Evolutionary conservation across 1,140 invertebrate genomes (phyloP).

Genomic region (Caerostris extrusa): DNA sequence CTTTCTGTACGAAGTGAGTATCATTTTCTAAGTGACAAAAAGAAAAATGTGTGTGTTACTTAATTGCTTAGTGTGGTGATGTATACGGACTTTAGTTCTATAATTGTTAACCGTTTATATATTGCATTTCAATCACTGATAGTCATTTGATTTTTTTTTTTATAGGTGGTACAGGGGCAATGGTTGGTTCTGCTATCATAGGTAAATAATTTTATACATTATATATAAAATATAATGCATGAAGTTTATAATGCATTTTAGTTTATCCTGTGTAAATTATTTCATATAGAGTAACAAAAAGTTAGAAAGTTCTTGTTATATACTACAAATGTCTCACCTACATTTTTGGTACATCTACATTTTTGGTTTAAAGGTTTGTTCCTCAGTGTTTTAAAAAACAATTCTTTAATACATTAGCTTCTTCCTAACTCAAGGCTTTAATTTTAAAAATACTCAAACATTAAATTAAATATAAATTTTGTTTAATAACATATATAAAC

Average conservation of each 20-base stretch:
- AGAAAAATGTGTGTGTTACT: background rate
- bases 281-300: background rate
- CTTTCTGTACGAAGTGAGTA: conserved; percentile 91
- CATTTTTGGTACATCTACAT: background rate
- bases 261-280: background rate
- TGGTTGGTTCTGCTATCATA: conserved; percentile 97
- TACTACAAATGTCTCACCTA: background rate
- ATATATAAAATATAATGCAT: background rate
- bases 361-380: background rate
- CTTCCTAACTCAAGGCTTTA: too few species aligned
- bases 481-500: too few species aligned
- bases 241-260: background rate
- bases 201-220: conserved; percentile 83
- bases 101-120: background rate
- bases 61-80: background rate
- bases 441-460: too few species aligned
- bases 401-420: too few species aligned
- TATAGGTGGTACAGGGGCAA: conserved; percentile 90
- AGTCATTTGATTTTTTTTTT: conserved; percentile 77
- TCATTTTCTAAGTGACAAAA: background rate
- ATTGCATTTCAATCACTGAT: background rate
- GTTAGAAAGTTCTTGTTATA: background rate
- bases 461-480: too few species aligned
- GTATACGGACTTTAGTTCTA: background rate
- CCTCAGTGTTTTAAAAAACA: too few species aligned